phyloP scores from a whole-genome alignment of 2,888 invertebrate genomes.

The Amphipyra berbera region DNA sequence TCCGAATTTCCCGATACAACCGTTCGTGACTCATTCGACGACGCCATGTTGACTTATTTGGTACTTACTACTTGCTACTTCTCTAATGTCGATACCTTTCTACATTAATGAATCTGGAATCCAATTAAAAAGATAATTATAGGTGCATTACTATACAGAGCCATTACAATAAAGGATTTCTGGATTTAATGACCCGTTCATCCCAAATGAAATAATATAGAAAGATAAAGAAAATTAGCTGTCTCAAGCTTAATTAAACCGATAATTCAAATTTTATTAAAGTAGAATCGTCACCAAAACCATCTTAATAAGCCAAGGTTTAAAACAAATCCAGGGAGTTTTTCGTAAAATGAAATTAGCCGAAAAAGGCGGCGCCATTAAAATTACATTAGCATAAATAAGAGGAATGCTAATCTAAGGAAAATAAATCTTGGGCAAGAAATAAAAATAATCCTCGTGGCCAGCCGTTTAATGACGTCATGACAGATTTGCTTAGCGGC shows the following conservation, averaged over 20 bases:
- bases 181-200: constrained; percentile 57
- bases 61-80: constrained; percentile 17
- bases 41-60: constrained; percentile 70
- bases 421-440: constrained; percentile 86
- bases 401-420: constrained; percentile 89
- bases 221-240: constrained; percentile 60
- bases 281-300: constrained; percentile 78
- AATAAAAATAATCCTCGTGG: constrained; percentile 86
- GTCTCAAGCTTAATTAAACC: constrained; percentile 67
- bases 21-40: constrained; percentile 70
- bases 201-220: constrained; percentile 50
- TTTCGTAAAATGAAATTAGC: constrained; percentile 88
- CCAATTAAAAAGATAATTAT: constrained; percentile 49
- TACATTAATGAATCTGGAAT: constrained; percentile 46
- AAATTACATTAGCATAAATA: constrained; percentile 90
- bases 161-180: constrained; percentile 51
- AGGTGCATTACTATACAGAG: constrained; percentile 32
- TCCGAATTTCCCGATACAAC: constrained; percentile 76
- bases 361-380: constrained; percentile 88
- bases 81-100: constrained; percentile 4
- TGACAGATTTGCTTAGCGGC: constrained; percentile 74
- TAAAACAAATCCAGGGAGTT: constrained; percentile 84
- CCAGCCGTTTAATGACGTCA: constrained; percentile 77
- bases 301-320: constrained; percentile 84
- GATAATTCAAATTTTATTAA: constrained; percentile 81